A percentile compares a stretch with the other conserved stretches of the same genome.
These are phyloP conservation scores for Pteronotus mesoamericanus DNA, from an alignment of 2,797 vertebrate genomes.

Conservation along the genomic window DNA sequence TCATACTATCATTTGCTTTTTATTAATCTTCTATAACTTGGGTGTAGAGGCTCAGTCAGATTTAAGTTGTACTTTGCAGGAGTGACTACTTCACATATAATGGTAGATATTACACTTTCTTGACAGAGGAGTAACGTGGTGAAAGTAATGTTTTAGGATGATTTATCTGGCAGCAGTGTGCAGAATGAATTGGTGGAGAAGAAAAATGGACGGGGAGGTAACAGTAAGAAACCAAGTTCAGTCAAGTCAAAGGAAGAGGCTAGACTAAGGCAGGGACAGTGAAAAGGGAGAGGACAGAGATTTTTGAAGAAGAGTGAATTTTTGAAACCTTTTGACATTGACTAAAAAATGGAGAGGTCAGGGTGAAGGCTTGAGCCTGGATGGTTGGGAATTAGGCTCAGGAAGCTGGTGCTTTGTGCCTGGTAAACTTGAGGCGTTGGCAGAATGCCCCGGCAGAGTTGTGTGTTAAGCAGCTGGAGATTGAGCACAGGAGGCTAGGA, in stretches of 20 bases:
- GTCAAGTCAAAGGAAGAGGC: neutral
- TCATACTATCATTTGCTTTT: neutral
- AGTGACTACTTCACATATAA: neutral
- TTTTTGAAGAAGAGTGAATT: neutral
- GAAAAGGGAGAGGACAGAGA: neutral
- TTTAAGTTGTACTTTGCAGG: neutral
- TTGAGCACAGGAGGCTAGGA: neutral
- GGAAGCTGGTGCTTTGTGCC: neutral
- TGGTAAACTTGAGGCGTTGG: neutral
- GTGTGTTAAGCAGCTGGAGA: neutral
- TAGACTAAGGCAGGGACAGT: neutral
- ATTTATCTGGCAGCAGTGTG: neutral
- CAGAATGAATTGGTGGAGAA: neutral
- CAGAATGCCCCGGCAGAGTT: neutral
- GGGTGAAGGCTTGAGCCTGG: neutral
- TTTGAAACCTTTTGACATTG: neutral
- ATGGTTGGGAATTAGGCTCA: neutral
- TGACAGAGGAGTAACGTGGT: neutral
- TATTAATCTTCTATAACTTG: constrained; percentile 16
- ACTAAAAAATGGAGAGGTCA: neutral
- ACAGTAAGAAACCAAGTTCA: neutral
- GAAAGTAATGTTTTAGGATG: neutral
- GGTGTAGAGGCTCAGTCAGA: neutral
- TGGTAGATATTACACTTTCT: neutral
- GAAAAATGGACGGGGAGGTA: neutral